These are phyloP conservation scores for Drosophila pectinifera DNA, from an alignment of 1,140 invertebrate species.

Conservation along the genomic window DNA sequence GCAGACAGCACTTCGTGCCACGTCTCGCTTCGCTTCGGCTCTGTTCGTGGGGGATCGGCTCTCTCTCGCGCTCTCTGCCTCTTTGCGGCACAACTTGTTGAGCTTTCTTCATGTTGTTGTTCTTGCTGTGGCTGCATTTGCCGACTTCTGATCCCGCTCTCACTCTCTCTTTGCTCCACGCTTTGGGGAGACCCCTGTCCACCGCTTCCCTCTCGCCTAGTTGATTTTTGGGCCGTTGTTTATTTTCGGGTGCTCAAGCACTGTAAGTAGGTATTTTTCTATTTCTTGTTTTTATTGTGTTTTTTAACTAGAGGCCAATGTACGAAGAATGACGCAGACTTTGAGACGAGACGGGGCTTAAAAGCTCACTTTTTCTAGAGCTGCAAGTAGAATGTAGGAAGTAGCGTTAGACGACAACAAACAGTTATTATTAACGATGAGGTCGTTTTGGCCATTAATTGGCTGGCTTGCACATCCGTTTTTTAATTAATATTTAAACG, in stretches of 20 bases:
- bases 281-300: constrained; percentile 7
- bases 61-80: neutral
- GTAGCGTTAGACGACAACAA: constrained; percentile 25
- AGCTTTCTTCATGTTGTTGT: constrained; percentile 45
- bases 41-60: constrained; percentile 29
- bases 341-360: constrained; percentile 14
- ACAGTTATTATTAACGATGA: constrained; percentile 47
- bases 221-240: constrained; percentile 29
- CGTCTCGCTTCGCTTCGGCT: constrained; percentile 50
- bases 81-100: constrained; percentile 61
- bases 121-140: constrained; percentile 24
- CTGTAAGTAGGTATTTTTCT: constrained; percentile 34
- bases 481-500: constrained; percentile 26
- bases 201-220: neutral
- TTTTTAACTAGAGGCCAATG: constrained; percentile 37
- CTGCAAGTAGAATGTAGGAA: constrained; percentile 46
- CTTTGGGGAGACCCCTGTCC: neutral
- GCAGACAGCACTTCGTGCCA: constrained; percentile 51
- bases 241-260: constrained; percentile 46
- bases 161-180: constrained; percentile 3
- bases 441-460: constrained; percentile 48
- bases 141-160: constrained; percentile 41
- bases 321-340: constrained; percentile 22
- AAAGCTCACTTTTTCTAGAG: constrained; percentile 13
- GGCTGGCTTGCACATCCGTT: constrained; percentile 43